phyloP scores from a whole-genome alignment of 2,888 invertebrate species.

The Xylophagus ater region DNA sequence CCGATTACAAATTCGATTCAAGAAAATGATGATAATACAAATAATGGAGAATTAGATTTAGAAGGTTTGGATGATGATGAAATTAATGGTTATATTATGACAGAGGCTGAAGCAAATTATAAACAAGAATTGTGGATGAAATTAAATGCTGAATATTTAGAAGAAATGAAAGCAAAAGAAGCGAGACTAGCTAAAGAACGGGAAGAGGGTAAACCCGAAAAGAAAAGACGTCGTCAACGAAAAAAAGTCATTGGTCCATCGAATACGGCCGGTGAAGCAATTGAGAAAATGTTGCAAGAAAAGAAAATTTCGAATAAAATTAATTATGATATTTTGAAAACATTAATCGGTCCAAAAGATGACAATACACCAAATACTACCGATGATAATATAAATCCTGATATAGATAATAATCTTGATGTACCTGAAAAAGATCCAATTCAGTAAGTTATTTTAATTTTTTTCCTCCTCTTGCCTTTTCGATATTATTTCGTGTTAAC shows the following conservation, averaged over 20 bases:
- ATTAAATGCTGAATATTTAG: slow-evolving; percentile 76
- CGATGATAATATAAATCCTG: too few relatives aligned
- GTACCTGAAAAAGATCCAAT: too few relatives aligned
- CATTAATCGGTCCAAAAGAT: slow-evolving; percentile 41
- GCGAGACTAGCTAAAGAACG: slow-evolving; percentile 66
- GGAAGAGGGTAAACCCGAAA: slow-evolving; percentile 79
- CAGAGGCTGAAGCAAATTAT: slow-evolving; percentile 63
- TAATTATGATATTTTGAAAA: slow-evolving; percentile 91
- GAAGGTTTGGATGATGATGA: slow-evolving; percentile 81
- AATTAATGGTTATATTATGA: slow-evolving; percentile 74
- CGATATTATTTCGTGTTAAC: too few relatives aligned
- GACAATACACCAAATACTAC: neutral
- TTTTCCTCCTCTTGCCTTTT: too few relatives aligned
- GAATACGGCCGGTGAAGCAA: slow-evolving; percentile 73
- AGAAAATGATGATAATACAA: slow-evolving; percentile 32
- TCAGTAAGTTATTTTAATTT: too few relatives aligned
- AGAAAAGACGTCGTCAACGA: slow-evolving; percentile 57
- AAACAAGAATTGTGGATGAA: slow-evolving; percentile 83
- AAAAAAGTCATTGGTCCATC: slow-evolving; percentile 56
- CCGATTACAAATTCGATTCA: slow-evolving; percentile 36
- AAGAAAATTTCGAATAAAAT: slow-evolving; percentile 94
- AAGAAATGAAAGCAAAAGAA: slow-evolving; percentile 76
- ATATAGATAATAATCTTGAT: too few relatives aligned
- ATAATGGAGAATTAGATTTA: slow-evolving; percentile 49
- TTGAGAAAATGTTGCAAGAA: slow-evolving; percentile 91